Evolutionary conservation across 2,113 vertebrate species (phyloP).

Genomic region (Gallinago undulata): DNA sequence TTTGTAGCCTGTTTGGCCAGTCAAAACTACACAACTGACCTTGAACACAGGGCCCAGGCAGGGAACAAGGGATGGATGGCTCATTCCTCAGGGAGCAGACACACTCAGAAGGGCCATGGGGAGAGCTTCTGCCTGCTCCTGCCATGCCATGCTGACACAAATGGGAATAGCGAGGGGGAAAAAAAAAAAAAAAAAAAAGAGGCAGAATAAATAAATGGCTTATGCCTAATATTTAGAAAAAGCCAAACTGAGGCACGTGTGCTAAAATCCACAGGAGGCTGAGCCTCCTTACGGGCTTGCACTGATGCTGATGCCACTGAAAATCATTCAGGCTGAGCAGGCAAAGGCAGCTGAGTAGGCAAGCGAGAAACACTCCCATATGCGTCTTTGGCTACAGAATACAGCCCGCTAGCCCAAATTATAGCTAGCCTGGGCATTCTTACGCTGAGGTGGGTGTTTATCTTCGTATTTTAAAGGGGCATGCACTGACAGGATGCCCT

Average conservation of each 20-base stretch:
- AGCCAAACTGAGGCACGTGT: not conserved
- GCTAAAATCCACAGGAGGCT: not conserved
- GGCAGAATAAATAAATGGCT: not conserved
- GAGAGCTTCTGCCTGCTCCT: not conserved
- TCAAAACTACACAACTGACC: not conserved
- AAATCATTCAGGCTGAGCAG: not conserved
- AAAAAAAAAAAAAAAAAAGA: not conserved
- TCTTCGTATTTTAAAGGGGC: not conserved
- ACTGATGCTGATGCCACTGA: not conserved
- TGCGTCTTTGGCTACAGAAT: not conserved
- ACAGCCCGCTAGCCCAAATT: not conserved
- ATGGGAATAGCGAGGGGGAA: not conserved
- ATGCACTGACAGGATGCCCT: not conserved
- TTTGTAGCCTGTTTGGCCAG: not conserved
- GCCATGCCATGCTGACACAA: not conserved
- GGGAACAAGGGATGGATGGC: not conserved
- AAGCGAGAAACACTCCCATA: not conserved
- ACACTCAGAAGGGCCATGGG: rapidly evolving
- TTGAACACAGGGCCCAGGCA: rapidly evolving
- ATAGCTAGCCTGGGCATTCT: not conserved
- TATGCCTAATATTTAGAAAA: not conserved
- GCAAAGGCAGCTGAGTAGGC: not conserved
- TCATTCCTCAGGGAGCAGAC: not conserved
- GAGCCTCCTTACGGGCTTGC: not conserved
- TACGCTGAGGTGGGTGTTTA: not conserved